Evolutionary conservation across 2,797 vertebrate species (phyloP).

Genomic region (Notamacropus eugenii): DNA sequence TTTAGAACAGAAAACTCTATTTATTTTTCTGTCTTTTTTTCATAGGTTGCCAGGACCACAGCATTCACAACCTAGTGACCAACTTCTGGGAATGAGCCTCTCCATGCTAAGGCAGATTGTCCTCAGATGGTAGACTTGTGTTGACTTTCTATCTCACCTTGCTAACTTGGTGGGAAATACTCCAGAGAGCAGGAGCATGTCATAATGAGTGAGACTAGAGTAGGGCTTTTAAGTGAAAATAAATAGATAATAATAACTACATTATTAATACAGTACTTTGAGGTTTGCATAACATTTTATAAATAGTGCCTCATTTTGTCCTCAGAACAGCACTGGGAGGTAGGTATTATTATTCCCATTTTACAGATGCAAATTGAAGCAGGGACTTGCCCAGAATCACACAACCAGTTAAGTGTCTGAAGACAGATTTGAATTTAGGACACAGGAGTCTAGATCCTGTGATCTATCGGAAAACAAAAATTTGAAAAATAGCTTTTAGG

Average conservation of each 20-base stretch:
- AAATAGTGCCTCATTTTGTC: not conserved
- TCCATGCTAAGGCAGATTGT: not conserved
- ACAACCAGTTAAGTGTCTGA: not conserved
- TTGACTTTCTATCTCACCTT: not conserved
- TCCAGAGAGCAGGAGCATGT: not conserved
- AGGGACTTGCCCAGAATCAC: not conserved
- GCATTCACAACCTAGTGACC: not conserved
- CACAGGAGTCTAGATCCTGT: not conserved
- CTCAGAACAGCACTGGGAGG: not conserved
- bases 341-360: not conserved
- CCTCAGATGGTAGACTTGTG: not conserved
- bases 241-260: not conserved
- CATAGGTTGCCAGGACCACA: not conserved
- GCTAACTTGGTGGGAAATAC: not conserved
- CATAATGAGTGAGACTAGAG: not conserved
- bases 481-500: not conserved
- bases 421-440: not conserved
- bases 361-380: not conserved
- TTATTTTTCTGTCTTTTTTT: not conserved
- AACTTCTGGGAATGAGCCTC: not conserved
- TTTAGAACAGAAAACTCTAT: not conserved
- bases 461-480: not conserved
- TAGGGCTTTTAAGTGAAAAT: not conserved
- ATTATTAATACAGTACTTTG: not conserved
- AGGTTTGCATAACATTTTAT: not conserved